Conservation (phyloP, 2,113 vertebrate species). For the Todiramphus chloris region DNA sequence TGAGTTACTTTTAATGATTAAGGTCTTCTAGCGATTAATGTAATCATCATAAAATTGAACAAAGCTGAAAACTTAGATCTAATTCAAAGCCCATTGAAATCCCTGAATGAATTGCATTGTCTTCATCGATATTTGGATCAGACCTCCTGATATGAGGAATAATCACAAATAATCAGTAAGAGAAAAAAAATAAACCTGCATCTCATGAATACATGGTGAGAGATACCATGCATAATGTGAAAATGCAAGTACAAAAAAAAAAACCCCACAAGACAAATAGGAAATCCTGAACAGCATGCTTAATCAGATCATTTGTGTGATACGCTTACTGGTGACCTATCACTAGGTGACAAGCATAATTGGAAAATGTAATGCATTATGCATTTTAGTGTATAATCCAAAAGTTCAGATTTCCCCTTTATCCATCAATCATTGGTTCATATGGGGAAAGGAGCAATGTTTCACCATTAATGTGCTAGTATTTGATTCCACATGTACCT, state of each 20-base stretch:
- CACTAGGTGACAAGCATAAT: conserved; percentile 45
- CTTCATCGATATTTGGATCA: neutral
- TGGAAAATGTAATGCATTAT: conserved; percentile 33
- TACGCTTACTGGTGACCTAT: conserved; percentile 43
- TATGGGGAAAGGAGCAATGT: neutral
- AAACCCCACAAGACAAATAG: neutral
- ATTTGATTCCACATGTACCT: neutral
- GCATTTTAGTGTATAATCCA: neutral
- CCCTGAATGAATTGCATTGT: neutral
- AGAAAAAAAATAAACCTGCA: neutral
- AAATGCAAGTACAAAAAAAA: neutral
- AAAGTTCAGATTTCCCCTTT: conserved; percentile 4
- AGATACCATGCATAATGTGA: neutral
- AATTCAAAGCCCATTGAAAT: neutral
- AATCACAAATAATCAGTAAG: conserved; percentile 14
- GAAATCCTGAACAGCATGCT: conserved; percentile 42
- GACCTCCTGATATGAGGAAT: neutral
- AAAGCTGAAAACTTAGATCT: neutral
- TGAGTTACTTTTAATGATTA: neutral
- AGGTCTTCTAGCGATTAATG: neutral
- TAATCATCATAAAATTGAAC: neutral
- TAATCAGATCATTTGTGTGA: conserved; percentile 20
- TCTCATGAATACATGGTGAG: conserved; percentile 12
- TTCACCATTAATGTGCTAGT: neutral
- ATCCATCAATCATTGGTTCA: neutral